Evolutionary conservation across 2,113 vertebrate genomes (phyloP), one percentile per base, ranked within the genome.

Genomic region (Microcebus lehilahytsara): DNA sequence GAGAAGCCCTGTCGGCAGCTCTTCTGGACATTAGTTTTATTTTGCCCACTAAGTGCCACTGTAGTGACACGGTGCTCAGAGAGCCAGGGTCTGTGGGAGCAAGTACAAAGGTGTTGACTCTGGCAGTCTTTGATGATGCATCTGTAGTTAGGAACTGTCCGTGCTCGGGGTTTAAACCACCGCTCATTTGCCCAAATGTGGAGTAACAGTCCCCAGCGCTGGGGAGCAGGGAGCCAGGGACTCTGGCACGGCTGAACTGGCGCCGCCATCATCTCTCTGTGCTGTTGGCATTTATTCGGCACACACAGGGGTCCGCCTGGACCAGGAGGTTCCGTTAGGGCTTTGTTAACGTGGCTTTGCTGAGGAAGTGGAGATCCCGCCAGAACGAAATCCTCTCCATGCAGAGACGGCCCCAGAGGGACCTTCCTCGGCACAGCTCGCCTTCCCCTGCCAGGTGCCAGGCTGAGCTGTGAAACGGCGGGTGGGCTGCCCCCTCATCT

Each of bases 251-350:
- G 37, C 37, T 37, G 37, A 37, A 37, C 37, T 37, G 37, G 2
- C 11, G 1, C 14, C 49, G 10, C 34, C 1, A 5, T 6, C 2
- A 0, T 17, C 27, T 8, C 10, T 20, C 66, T 9, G 1, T 12
- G 16, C 51, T 6, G 34, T 13, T 0, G 0, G 66, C 3, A 11
- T 40, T 27, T 22, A 2, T 51, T 58, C 66, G 9, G 22, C 46
- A 46, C 8, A 3, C 5, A 19, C 23, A 16, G 13, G 27, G 46
- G 3, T 20, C 46, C 20, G 14, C 69, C n/a, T 40, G 37, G 5
- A 71, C 69, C 5, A 20, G 34, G 37, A 25, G 22, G 37, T 74
- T 42, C 71, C 71, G n/a, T 0, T 1, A 2, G 16, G 10, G 60
- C 81, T 22, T 9, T 27, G 0, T 9, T 49, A 23, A 25, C 4